Evolutionary conservation across 2,113 vertebrate species (phyloP), one percentile per base, ranked within the genome.

Genomic region (Mormyrus lacerda): DNA sequence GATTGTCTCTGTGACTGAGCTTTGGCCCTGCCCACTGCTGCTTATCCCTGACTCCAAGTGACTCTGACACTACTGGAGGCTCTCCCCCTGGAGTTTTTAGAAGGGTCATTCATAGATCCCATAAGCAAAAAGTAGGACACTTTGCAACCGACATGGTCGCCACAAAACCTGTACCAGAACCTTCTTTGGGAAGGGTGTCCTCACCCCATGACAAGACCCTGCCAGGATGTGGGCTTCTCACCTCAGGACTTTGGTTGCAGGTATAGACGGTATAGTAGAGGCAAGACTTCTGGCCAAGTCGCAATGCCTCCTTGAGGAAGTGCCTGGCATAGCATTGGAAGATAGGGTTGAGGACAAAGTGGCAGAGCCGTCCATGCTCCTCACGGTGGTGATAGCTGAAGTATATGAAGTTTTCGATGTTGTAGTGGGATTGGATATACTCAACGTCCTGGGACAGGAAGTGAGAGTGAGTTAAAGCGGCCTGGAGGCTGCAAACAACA

Each of bases 391-490:
- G 93, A 35, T 96, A 91, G 91, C 92, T 95, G 92, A 97, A 98
- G 90, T 97, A 93, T 93, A 99, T 96, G 91, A 99, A 99, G 91
- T 96, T 96, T 92, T 99, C 98, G 0, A 98, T 95, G 92, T 97
- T 96, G 94, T 97, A 99, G 93, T 96, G 96, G 4, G 97, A 95
- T 0, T 93, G 94, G 69, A 99, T 94, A 91, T 96, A 99, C 85
- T 98, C 96, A 0, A 96, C 89, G 73, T 99, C 96, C 98, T 99
- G 92, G 39, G 24, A 83, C 39, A 55, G 51, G 89, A 44, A 88
- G 24, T 89, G 44, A 44, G 21, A 24, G 45, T 15, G 4, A 11
- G 45, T 47, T n/a, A 85, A 50, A n/a, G 24, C 0, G 7, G 55
- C 55, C 2, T 61, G 55, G 21, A 0, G 24, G 2, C 21, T n/a